Percentiles rank a stretch among this genome's conserved stretches.
Conservation (phyloP, 2,888 invertebrate genomes). For the Himalopsyche kuldschensis region DNA sequence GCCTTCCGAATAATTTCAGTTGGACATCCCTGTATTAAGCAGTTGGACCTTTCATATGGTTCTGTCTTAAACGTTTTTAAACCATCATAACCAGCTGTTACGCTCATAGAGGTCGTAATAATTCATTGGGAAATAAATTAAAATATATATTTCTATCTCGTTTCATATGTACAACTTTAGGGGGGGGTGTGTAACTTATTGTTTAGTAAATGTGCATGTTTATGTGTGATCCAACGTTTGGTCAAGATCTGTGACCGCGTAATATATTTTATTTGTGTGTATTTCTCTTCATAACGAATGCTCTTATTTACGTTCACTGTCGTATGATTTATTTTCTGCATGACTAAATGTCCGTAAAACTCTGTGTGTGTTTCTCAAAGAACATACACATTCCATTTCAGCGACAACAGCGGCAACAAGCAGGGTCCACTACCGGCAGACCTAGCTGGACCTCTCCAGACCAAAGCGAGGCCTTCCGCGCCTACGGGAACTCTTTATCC, state of each 20-base stretch:
- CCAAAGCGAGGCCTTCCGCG: constrained; percentile 47
- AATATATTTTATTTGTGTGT: background rate
- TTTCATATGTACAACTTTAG: too few species aligned
- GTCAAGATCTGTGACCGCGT: background rate
- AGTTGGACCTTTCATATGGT: too few species aligned
- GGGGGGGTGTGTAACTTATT: background rate
- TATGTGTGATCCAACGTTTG: background rate
- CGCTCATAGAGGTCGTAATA: too few species aligned
- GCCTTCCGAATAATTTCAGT: too few species aligned
- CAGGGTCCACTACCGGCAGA: constrained; percentile 37
- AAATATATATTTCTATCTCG: too few species aligned
- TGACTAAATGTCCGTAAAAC: constrained; percentile 37
- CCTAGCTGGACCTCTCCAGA: constrained; percentile 36
- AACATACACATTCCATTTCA: constrained; percentile 43
- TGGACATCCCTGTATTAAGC: too few species aligned
- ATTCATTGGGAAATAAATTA: too few species aligned
- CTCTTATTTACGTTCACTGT: background rate
- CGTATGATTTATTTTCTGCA: constrained; percentile 30
- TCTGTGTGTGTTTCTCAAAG: constrained; percentile 44
- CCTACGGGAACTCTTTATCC: constrained; percentile 46
- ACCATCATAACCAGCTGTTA: too few species aligned
- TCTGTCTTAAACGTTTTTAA: too few species aligned
- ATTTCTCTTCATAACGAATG: background rate
- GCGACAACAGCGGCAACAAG: constrained; percentile 38
- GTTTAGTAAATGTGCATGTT: background rate